Evolutionary conservation across 2,888 invertebrate genomes (phyloP).

Genomic region (Incurvaria masculella): DNA sequence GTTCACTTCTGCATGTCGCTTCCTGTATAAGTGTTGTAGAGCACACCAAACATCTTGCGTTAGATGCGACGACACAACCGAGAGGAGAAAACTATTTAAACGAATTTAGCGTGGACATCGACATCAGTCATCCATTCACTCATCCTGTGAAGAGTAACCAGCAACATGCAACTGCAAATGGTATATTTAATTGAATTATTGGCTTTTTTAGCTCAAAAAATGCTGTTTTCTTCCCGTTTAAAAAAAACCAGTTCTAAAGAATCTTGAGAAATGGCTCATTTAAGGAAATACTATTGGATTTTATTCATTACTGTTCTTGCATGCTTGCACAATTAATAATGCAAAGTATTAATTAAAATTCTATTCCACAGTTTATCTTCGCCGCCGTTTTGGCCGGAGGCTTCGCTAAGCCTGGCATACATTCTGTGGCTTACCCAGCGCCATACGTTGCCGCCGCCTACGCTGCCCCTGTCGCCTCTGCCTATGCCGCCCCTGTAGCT

Average conservation of each 20-base stretch:
- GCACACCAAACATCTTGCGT: background rate
- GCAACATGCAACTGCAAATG: background rate
- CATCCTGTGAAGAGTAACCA: background rate
- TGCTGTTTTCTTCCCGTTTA: too few relatives aligned
- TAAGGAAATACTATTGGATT: background rate
- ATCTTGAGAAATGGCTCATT: too few relatives aligned
- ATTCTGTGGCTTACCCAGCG: conserved; percentile 11
- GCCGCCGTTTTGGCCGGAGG: conserved; percentile 33
- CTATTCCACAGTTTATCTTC: conserved; percentile 30
- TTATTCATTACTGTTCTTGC: conserved; percentile 5
- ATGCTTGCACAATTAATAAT: too few relatives aligned
- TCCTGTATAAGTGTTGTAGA: background rate
- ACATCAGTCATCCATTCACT: background rate
- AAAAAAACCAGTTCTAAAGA: too few relatives aligned
- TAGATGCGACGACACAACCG: background rate
- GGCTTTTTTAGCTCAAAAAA: too few relatives aligned
- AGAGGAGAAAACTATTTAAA: background rate
- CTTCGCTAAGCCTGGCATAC: conserved; percentile 29
- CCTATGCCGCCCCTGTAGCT: conserved; percentile 27
- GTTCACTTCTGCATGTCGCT: background rate
- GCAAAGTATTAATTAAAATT: conserved; percentile 2
- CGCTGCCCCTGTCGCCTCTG: conserved; percentile 26
- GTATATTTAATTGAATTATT: too few relatives aligned
- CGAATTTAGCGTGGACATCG: background rate
- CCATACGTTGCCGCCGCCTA: conserved; percentile 13